These are phyloP conservation scores for Euschistus heros DNA, from an alignment of 1,140 invertebrate species.

Conservation along the genomic window DNA sequence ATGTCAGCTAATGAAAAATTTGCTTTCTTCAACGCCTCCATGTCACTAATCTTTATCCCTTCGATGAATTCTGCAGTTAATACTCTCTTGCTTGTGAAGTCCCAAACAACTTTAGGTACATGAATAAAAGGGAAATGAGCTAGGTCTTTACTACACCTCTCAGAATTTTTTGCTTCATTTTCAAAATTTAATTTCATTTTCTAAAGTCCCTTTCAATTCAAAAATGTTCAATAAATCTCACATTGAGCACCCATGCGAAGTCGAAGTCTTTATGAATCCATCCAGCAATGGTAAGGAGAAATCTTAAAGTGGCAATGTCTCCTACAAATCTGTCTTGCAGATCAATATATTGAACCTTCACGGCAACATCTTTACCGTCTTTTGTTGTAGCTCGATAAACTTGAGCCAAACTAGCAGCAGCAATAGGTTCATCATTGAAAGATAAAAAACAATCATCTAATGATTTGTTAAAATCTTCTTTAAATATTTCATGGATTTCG, in stretches of 20 bases:
- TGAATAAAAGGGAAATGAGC: conserved; percentile 49
- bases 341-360: conserved; percentile 67
- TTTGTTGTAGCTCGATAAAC: conserved; percentile 52
- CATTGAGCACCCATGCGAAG: conserved; percentile 62
- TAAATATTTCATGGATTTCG: conserved; percentile 56
- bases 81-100: conserved; percentile 56
- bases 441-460: conserved; percentile 51
- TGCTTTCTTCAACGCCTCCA: conserved; percentile 41
- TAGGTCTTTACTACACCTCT: conserved; percentile 55
- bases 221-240: conserved; percentile 33
- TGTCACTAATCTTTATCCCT: conserved; percentile 55
- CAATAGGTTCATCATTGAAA: conserved; percentile 57
- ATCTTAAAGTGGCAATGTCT: conserved; percentile 57
- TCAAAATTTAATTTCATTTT: conserved; percentile 61
- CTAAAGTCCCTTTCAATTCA: conserved; percentile 44
- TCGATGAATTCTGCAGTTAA: conserved; percentile 67
- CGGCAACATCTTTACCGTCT: conserved; percentile 49
- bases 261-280: conserved; percentile 62
- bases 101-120: conserved; percentile 59
- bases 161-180: conserved; percentile 58
- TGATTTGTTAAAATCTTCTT: conserved; percentile 55
- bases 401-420: conserved; percentile 65
- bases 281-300: conserved; percentile 52
- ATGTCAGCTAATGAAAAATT: conserved; percentile 53
- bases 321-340: conserved; percentile 57